phyloP scores from a whole-genome alignment of 1,140 invertebrate genomes.

The Plodia interpunctella region DNA sequence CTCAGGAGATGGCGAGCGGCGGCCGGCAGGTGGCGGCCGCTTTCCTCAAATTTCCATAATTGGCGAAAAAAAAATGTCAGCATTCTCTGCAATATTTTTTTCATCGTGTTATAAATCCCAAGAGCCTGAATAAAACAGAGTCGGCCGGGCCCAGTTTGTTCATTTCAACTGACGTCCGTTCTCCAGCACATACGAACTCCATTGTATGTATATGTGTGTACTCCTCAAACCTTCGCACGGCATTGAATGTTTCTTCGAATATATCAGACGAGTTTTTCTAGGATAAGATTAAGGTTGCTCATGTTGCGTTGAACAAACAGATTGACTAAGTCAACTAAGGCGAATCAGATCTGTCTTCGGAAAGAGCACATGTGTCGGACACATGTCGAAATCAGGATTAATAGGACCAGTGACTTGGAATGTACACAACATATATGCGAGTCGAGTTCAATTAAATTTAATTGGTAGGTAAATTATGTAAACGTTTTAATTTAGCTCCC shows the following conservation, averaged over 20 bases:
- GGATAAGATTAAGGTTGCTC: conserved; percentile 11
- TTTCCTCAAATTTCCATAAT: conserved; percentile 58
- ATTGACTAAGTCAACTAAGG: conserved; percentile 14
- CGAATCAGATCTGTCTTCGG: conserved; percentile 23
- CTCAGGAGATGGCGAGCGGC: conserved; percentile 39
- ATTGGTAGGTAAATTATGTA: background rate
- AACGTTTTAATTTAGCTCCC: background rate
- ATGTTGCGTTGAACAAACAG: conserved; percentile 4
- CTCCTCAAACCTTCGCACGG: too few species aligned
- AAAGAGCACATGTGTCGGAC: conserved; percentile 37
- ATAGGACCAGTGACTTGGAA: conserved; percentile 26
- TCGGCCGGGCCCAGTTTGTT: conserved; percentile 45
- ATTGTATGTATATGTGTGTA: conserved; percentile 7
- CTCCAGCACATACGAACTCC: conserved; percentile 19
- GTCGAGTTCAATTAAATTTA: conserved; percentile 23
- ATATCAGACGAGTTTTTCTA: conserved; percentile 9
- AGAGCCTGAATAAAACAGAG: conserved; percentile 62
- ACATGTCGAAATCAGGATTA: conserved; percentile 40
- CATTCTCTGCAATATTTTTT: conserved; percentile 53
- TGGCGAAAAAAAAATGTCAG: conserved; percentile 47
- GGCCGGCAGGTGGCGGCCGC: conserved; percentile 39
- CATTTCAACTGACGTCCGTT: conserved; percentile 52
- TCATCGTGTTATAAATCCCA: conserved; percentile 51
- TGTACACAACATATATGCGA: conserved; percentile 14
- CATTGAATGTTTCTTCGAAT: conserved; percentile 10